Base-by-base conservation (phyloP, 2,797 vertebrate genomes). In the Momotus momota region DNA sequence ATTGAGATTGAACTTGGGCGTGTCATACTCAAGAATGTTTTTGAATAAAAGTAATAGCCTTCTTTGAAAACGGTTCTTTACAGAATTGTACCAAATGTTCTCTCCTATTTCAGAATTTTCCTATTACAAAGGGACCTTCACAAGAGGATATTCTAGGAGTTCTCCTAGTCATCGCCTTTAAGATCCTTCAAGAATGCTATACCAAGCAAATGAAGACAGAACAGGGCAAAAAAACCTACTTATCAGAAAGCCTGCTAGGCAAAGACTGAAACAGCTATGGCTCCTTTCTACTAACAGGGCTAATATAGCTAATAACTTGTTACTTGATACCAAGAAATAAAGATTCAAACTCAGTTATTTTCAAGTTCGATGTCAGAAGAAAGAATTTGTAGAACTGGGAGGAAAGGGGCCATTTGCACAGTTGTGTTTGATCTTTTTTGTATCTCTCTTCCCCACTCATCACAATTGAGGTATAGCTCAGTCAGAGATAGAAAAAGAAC, bases 401-500 rank as follows among this genome's bases (percentile, higher is more conserved):
- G 12, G 10, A 10, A 66, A 22, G 1, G 0, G 25, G 29, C 23
- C 2, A 14, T 19, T 73, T 89, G 22, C 14, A 33, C 2, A 10
- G 6, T 3, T 58, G 1, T 52, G 18, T 31, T 69, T 67, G 22
- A 22, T 29, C 22, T 21, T 23, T 64, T 9, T 10, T 27, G 4
- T 54, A 48, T 10, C 3, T 35, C 2, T 55, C 21, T 58, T 7
- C 7, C 5, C 4, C 7, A 6, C 7, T 3, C 12, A 7, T 15
- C 4, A 1, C 4, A 7, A 26, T 8, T 52, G 8, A 64, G 31
- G 9, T 21, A 3, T 15, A 55, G 10, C 5, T 62, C 20, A 52
- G 1, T 54, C 15, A 35, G 0, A 1, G 27, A 22, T 7, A 3
- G 22, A 49, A 49, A 60, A 72, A 54, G 27, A 57, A 2, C 2